Evolutionary conservation across 2,888 invertebrate species (phyloP), one percentile per base, ranked within the genome.

Genomic region (Liodrosophila aerea): DNA sequence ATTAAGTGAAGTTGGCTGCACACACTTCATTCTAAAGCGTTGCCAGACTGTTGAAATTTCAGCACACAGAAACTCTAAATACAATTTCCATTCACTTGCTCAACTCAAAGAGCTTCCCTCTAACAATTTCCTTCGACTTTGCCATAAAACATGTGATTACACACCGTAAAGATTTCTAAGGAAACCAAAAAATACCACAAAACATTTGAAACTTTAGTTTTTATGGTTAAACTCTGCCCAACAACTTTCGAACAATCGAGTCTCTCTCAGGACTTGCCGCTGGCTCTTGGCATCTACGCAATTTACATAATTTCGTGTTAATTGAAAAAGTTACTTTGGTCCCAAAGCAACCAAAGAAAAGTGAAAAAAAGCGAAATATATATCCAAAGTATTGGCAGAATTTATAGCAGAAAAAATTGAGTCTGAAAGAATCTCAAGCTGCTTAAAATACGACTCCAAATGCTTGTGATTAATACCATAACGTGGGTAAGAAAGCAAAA

Each of bases 221-320:
- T 68, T 52, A 65, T 53, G 50, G 58, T 18, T 13, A 53, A 53
- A 64, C 40, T 70, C 52, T 49, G 58, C 5, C 2, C 22, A 22
- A 22, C 22, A 22, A 22, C 22, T 22, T n/a, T n/a, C n/a, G n/a
- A n/a, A n/a, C 3, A 22, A 22, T 22, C 22, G 22, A 22, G 22
- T 22, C 5, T 22, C 22, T 22, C 36, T 2, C n/a, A 27, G 13
- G 34, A 5, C 27, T 12, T 22, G 34, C 30, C 31, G 9, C 13
- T 40, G 44, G 33, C 64, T 30, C 43, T 63, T 68, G 68, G 63
- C 64, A 54, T 40, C 58, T 62, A 53, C 64, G 52, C 64, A 76
- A 84, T 78, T 76, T 81, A 59, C 85, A 81, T 84, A 81, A 84
- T 81, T 77, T 65, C 31, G 74, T 84, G 85, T 72, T 78, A 78